phyloP scores from a whole-genome alignment of 2,888 invertebrate species.

The Drosophila stalkeri region DNA sequence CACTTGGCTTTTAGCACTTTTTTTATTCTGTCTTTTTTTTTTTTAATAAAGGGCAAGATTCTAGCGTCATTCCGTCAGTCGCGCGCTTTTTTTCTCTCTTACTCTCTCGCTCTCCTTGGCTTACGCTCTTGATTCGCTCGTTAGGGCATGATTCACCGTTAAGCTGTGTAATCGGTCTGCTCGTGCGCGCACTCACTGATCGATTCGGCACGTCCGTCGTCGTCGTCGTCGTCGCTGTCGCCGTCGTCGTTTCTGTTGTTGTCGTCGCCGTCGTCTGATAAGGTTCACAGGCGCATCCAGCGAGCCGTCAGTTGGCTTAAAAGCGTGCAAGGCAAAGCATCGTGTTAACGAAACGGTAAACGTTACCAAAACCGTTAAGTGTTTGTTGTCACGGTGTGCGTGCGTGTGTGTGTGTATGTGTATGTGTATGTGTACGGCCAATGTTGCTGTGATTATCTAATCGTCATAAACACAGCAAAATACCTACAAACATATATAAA shows the following conservation, averaged over 20 bases:
- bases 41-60: conserved; percentile 25
- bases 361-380: conserved; percentile 47
- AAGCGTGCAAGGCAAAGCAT: conserved; percentile 71
- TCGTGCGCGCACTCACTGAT: conserved; percentile 77
- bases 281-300: conserved; percentile 77
- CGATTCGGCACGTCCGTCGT: conserved; percentile 50
- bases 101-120: background rate
- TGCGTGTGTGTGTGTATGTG: background rate
- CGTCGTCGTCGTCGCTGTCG: conserved; percentile 29
- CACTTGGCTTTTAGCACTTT: conserved; percentile 3
- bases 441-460: conserved; percentile 73
- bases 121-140: conserved; percentile 39
- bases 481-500: conserved; percentile 33
- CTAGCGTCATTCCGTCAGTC: background rate
- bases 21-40: background rate
- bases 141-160: conserved; percentile 66
- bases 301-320: conserved; percentile 75
- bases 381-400: conserved; percentile 35
- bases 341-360: conserved; percentile 51
- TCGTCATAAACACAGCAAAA: conserved; percentile 57
- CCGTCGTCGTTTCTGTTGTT: conserved; percentile 19
- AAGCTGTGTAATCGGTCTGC: conserved; percentile 73
- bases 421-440: conserved; percentile 16
- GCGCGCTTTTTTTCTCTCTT: conserved; percentile 2
- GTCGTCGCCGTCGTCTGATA: conserved; percentile 55